A percentile compares a stretch with the other conserved stretches of the same genome.
phyloP scores from a whole-genome alignment of 2,113 vertebrate species.

The Gila orcuttii region DNA sequence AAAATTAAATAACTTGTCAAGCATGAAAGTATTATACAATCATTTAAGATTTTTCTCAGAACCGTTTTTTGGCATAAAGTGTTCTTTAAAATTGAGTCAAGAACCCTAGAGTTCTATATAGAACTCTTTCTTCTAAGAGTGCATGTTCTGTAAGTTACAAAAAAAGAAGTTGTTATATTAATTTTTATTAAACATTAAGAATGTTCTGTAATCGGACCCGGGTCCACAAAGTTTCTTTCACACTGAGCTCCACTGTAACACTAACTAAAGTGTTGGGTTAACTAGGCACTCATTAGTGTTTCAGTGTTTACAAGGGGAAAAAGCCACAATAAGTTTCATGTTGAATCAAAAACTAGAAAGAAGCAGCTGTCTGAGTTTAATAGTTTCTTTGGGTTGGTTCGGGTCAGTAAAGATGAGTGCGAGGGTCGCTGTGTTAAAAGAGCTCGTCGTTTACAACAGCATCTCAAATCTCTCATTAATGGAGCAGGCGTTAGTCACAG shows the following conservation, averaged over 20 bases:
- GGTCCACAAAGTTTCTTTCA: neutral
- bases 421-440: neutral
- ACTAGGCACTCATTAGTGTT: conserved; percentile 50
- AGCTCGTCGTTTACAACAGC: neutral
- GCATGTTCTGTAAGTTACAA: too few species aligned
- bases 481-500: neutral
- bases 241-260: neutral
- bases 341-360: neutral
- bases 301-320: conserved; percentile 62
- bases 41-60: too few species aligned
- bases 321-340: conserved; percentile 51
- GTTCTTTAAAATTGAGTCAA: too few species aligned
- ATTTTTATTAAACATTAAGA: too few species aligned
- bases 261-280: neutral
- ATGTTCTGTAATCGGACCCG: neutral
- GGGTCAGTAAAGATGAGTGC: neutral
- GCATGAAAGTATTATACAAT: too few species aligned
- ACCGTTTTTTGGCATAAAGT: too few species aligned
- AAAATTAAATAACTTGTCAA: too few species aligned
- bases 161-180: too few species aligned
- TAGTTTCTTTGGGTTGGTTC: conserved; percentile 29
- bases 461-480: conserved; percentile 9
- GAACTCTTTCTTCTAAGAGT: too few species aligned
- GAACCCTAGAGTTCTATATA: too few species aligned
- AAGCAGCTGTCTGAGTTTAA: conserved; percentile 13